phyloP scores from a whole-genome alignment of 2,113 vertebrate species.

The Megaleporinus macrocephalus region DNA sequence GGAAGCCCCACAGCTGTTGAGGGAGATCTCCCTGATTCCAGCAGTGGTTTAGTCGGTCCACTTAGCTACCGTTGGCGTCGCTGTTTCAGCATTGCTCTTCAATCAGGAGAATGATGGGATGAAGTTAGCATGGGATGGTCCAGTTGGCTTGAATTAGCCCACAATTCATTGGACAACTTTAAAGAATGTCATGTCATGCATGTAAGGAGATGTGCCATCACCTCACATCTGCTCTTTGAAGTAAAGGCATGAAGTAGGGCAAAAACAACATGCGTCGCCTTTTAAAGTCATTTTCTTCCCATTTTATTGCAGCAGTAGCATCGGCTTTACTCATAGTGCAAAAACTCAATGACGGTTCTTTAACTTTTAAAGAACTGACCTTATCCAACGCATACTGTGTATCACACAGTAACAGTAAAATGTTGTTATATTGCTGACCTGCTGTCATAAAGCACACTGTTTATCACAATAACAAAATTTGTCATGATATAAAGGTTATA shows the following conservation, averaged over 20 bases:
- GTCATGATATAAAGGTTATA: too few species aligned
- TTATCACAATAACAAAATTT: too few species aligned
- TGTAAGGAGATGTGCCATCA: background rate
- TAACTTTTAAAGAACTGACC: too few species aligned
- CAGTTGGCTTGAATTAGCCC: background rate
- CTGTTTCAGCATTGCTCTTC: background rate
- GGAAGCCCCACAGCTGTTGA: slow-evolving; percentile 16
- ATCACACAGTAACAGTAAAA: too few species aligned
- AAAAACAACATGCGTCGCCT: too few species aligned
- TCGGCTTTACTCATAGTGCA: too few species aligned
- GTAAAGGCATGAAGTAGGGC: background rate
- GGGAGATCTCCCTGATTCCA: slow-evolving; percentile 26
- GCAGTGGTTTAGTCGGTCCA: background rate
- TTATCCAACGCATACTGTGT: too few species aligned
- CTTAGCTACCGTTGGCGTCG: background rate
- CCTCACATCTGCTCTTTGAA: slow-evolving; percentile 23
- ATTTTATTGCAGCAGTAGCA: too few species aligned
- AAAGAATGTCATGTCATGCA: background rate
- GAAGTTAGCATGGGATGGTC: background rate
- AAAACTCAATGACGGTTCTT: too few species aligned
- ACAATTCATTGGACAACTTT: background rate
- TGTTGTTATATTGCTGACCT: too few species aligned
- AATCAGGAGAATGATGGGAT: background rate
- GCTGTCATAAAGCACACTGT: too few species aligned
- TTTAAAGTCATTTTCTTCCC: too few species aligned